A percentile compares a stretch with the other conserved stretches of the same genome.
These are phyloP conservation scores for Arrhamphus sclerolepis DNA, from an alignment of 2,797 vertebrate genomes.

Conservation along the genomic window DNA sequence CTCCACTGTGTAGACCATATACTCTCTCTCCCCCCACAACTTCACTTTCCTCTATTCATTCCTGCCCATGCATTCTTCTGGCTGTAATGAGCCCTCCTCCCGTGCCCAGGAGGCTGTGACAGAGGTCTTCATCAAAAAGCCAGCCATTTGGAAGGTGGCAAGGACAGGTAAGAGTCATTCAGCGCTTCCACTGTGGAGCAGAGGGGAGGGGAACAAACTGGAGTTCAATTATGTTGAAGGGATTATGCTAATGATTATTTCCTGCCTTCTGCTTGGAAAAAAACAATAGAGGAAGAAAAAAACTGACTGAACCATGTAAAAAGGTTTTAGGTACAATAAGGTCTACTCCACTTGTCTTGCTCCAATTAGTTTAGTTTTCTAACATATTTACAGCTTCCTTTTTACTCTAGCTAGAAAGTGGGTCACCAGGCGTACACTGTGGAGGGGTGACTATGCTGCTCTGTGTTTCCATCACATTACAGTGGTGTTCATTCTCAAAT, in stretches of 20 bases:
- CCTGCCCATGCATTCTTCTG: constrained; percentile 42
- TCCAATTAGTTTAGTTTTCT: constrained; percentile 53
- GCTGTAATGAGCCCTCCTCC: constrained; percentile 61
- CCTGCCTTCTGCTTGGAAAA: constrained; percentile 16
- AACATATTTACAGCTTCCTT: constrained; percentile 38
- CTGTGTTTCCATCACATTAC: constrained; percentile 70
- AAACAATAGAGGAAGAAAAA: constrained; percentile 1
- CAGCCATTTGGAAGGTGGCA: constrained; percentile 58
- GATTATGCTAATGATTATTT: constrained; percentile 26
- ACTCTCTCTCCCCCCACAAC: constrained; percentile 6
- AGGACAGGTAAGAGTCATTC: constrained; percentile 74
- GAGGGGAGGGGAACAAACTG: constrained; percentile 20
- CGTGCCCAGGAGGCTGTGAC: constrained; percentile 55
- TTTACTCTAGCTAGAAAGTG: constrained; percentile 41
- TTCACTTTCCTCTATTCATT: constrained; percentile 28
- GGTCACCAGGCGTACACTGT: constrained; percentile 38
- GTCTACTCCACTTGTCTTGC: constrained; percentile 39
- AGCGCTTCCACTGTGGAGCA: constrained; percentile 29
- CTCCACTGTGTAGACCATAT: constrained; percentile 24
- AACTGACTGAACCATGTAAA: constrained; percentile 12
- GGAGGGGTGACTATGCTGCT: constrained; percentile 44
- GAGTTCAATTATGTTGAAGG: constrained; percentile 26
- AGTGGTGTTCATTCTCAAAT: constrained; percentile 77
- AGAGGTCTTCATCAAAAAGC: constrained; percentile 69
- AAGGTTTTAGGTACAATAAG: constrained; percentile 36